Evolutionary conservation across 2,113 vertebrate species (phyloP), one percentile per base, ranked within the genome.

Genomic region (Chaenocephalus aceratus): DNA sequence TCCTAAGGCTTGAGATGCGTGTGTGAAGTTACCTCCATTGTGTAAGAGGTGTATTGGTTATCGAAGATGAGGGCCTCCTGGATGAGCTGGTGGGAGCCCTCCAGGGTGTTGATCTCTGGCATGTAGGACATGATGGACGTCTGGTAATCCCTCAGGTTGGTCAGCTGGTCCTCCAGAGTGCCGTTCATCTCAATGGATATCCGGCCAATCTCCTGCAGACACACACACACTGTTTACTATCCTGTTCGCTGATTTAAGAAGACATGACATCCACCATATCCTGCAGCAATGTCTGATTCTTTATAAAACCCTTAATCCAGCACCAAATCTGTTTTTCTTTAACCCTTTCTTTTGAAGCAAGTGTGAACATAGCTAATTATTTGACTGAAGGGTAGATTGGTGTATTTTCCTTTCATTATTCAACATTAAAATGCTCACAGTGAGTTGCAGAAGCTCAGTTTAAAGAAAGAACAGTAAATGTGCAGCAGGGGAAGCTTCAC

Each of bases 111-210:
- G 2, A 97, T 95, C 84, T 97, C 97, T 16, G 98, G 97, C 54
- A 96, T 97, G 93, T 97, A 99, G 2, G 97, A 96, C 48, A 98
- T 95, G 59, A 99, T 98, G 93, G 84, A 97, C 74, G 92, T 77
- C 90, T 99, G 97, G 0, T 99, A 99, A 13, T 97, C 95, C 92
- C 95, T 96, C 72, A 99, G 95, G 92, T 96, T 94, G 72, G 74
- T 94, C 71, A 99, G 94, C 92, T 99, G 98, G 75, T 98, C 97
- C 83, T 99, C 98, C 94, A 99, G 93, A 0, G 98, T 99, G 5
- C 98, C 97, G 0, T 98, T 95, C 97, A 99, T 97, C 90, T 99
- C 98, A 0, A 99, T 98, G 71, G 98, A 98, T 94, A 98, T 99
- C 77, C 96, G 95, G 0, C 98, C 98, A 0, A 99, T 97, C 81